These are phyloP conservation scores for Drosophila neocordata DNA, from an alignment of 1,140 invertebrate genomes.

Conservation along the genomic window DNA sequence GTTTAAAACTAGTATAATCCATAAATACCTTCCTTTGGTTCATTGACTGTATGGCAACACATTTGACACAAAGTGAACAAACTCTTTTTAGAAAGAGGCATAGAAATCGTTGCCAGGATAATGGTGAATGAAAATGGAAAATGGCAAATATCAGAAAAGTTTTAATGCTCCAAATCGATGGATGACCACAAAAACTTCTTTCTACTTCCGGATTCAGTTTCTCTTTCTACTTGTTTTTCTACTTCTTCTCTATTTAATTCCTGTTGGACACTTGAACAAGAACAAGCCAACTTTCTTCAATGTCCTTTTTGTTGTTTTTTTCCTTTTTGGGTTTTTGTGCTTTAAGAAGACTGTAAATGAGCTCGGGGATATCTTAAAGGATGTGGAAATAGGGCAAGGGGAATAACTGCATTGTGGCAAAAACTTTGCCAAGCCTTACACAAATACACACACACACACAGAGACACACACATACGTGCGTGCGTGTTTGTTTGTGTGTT, in stretches of 20 bases:
- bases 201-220: constrained; percentile 9
- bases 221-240: background rate
- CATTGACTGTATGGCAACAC: background rate
- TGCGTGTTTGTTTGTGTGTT: constrained; percentile 18
- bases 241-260: constrained; percentile 15
- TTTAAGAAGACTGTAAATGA: constrained; percentile 69
- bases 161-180: constrained; percentile 78
- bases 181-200: constrained; percentile 67
- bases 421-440: constrained; percentile 44
- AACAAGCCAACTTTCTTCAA: constrained; percentile 60
- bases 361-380: constrained; percentile 37
- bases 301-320: background rate
- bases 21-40: background rate
- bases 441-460: background rate
- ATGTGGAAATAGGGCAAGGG: background rate
- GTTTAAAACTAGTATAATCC: too few species aligned
- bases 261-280: constrained; percentile 63
- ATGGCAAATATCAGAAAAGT: constrained; percentile 73
- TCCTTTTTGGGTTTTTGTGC: constrained; percentile 14
- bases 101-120: constrained; percentile 27
- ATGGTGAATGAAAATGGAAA: constrained; percentile 44
- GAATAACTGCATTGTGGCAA: constrained; percentile 53
- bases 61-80: background rate
- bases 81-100: background rate
- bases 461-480: constrained; percentile 1